Percentiles rank a stretch among this genome's conserved stretches.
Evolutionary conservation across 2,888 invertebrate genomes (phyloP).

Genomic region (Ophion ellenae): DNA sequence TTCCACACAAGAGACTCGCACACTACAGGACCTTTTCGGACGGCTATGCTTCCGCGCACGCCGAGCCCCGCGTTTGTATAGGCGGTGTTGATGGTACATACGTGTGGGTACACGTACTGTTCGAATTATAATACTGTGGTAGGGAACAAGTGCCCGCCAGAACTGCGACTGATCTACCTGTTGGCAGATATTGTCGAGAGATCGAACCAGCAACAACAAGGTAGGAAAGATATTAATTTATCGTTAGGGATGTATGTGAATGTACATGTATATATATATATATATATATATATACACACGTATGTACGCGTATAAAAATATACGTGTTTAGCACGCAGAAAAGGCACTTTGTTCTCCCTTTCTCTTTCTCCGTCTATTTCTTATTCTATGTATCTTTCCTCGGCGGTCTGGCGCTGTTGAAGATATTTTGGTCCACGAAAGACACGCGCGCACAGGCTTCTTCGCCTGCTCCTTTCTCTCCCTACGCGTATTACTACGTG

Average conservation of each 20-base stretch:
- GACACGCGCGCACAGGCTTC: conserved; percentile 46
- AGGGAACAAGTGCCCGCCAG: conserved; percentile 48
- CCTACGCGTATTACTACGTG: conserved; percentile 40
- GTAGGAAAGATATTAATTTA: conserved; percentile 13
- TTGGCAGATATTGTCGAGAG: conserved; percentile 53
- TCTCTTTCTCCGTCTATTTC: conserved; percentile 16
- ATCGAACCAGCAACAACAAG: conserved; percentile 30
- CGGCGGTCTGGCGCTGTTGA: conserved; percentile 22
- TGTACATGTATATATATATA: not conserved
- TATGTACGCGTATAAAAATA: not conserved
- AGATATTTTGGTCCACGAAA: conserved; percentile 42
- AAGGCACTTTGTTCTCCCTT: conserved; percentile 51
- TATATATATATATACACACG: not conserved
- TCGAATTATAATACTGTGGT: conserved; percentile 27
- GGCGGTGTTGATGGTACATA: conserved; percentile 26
- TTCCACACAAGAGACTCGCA: conserved; percentile 22
- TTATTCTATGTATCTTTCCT: conserved; percentile 37
- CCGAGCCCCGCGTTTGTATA: conserved; percentile 19
- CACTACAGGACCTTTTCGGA: conserved; percentile 47
- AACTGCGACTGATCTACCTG: conserved; percentile 57
- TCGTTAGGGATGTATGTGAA: not conserved
- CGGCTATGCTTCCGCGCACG: conserved; percentile 32
- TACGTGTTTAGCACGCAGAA: conserved; percentile 3
- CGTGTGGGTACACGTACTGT: conserved; percentile 3
- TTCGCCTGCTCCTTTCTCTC: conserved; percentile 45